Conservation (phyloP, 2,888 invertebrate genomes). For the Automeris io region DNA sequence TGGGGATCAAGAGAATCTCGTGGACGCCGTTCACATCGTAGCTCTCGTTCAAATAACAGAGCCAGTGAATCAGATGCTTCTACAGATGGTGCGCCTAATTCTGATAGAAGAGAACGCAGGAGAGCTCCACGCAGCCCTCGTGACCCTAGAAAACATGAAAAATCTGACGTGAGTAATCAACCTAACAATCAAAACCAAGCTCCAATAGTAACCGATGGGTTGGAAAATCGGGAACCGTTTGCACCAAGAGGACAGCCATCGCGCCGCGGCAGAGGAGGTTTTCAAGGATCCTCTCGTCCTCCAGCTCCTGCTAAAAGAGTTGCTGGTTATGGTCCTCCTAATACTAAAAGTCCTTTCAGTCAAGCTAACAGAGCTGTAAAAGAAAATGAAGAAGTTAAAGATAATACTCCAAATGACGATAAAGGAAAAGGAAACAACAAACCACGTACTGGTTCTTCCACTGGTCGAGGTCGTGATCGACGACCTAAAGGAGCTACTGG, state of each 20-base stretch:
- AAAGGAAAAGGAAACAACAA: constrained; percentile 82
- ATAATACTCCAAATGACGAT: constrained; percentile 69
- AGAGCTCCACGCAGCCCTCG: constrained; percentile 72
- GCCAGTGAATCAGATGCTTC: constrained; percentile 86
- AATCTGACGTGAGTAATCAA: constrained; percentile 67
- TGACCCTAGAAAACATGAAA: constrained; percentile 79
- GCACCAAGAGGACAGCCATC: constrained; percentile 94
- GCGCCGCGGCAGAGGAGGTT: constrained; percentile 85
- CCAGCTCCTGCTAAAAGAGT: constrained; percentile 79
- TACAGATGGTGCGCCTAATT: constrained; percentile 80
- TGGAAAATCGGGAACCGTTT: constrained; percentile 82
- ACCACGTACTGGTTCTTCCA: constrained; percentile 81
- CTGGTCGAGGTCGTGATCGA: constrained; percentile 69
- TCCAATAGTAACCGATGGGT: constrained; percentile 32
- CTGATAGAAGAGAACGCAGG: constrained; percentile 73
- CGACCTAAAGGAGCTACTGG: constrained; percentile 51
- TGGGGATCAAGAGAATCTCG: constrained; percentile 68
- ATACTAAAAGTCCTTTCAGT: constrained; percentile 86
- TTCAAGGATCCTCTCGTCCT: constrained; percentile 60
- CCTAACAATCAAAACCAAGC: constrained; percentile 33
- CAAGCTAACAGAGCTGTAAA: constrained; percentile 61
- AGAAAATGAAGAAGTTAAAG: constrained; percentile 57
- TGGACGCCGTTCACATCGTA: constrained; percentile 69
- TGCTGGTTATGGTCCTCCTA: constrained; percentile 88
- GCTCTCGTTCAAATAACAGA: constrained; percentile 62